Evolutionary conservation across 2,888 invertebrate species (phyloP).

Genomic region (Nebria salina): DNA sequence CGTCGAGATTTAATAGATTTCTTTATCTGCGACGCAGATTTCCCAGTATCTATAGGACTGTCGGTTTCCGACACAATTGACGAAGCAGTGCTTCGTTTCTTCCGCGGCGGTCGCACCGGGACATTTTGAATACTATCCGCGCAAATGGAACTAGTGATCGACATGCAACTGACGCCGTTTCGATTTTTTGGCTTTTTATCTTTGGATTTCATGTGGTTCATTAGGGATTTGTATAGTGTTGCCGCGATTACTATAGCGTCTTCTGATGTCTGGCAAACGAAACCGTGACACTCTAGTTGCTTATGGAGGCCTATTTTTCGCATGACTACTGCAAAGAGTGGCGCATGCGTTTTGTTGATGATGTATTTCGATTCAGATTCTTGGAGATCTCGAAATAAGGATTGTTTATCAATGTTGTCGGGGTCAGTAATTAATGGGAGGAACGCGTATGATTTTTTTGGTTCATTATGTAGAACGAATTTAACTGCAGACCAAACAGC

Average conservation of each 20-base stretch:
- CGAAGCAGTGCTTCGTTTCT: constrained; percentile 74
- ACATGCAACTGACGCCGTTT: constrained; percentile 82
- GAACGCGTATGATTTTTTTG: constrained; percentile 74
- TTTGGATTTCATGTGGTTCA: constrained; percentile 79
- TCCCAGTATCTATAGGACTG: constrained; percentile 63
- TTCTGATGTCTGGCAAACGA: constrained; percentile 88
- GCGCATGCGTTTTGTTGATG: constrained; percentile 73
- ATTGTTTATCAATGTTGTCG: constrained; percentile 78
- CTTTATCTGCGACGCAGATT: constrained; percentile 60
- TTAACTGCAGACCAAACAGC: constrained; percentile 94
- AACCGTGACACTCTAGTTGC: constrained; percentile 89
- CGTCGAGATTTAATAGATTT: constrained; percentile 69
- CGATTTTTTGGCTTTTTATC: constrained; percentile 73
- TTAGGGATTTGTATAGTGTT: constrained; percentile 87
- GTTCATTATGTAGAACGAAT: constrained; percentile 75
- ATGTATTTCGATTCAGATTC: constrained; percentile 68
- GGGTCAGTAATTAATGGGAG: constrained; percentile 86
- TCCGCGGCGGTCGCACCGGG: constrained; percentile 78
- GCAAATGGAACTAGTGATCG: constrained; percentile 73
- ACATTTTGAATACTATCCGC: constrained; percentile 51
- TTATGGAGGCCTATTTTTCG: constrained; percentile 80
- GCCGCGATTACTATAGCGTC: constrained; percentile 93
- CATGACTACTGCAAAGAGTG: constrained; percentile 92
- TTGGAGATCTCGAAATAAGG: constrained; percentile 70
- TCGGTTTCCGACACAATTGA: constrained; percentile 73